Evolutionary conservation across 30 jellyfish, hydroid and myxozoan genomes (phyloP).

Genomic region (Clytia hemisphaerica): DNA sequence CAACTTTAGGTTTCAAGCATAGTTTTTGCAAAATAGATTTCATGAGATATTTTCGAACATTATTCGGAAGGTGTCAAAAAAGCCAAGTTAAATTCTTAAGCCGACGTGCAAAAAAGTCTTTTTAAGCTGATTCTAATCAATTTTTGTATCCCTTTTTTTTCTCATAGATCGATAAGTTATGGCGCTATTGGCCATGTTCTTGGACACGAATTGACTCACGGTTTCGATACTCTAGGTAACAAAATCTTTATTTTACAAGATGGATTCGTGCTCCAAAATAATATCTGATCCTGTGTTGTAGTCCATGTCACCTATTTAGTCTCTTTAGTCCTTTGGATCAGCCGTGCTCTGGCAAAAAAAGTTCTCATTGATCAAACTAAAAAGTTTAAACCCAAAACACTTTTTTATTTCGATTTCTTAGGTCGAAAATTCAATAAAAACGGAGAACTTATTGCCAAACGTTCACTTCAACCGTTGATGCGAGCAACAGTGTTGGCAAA

Average conservation of each 20-base stretch:
- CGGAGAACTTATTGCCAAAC: constrained; percentile 71
- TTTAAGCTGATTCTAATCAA: no score
- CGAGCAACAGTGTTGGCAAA: no score
- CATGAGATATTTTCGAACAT: no score
- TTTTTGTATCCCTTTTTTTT: no score
- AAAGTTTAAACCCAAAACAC: not conserved
- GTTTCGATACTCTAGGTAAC: constrained; percentile 92
- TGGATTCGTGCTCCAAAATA: not conserved
- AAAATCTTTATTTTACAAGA: not conserved
- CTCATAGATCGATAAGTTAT: constrained; percentile 87
- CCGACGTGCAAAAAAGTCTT: no score
- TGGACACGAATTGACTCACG: constrained; percentile 97
- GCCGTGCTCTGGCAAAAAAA: not conserved
- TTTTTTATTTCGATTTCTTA: not conserved
- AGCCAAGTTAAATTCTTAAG: no score
- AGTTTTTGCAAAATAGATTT: no score
- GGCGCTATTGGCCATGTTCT: constrained; percentile 98
- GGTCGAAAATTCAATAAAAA: constrained; percentile 81
- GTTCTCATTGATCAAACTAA: not conserved
- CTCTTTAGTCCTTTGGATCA: not conserved
- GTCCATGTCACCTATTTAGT: no score
- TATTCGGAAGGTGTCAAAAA: no score
- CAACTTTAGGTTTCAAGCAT: no score
- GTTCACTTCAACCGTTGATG: no score
- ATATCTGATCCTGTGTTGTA: no score